A percentile compares a stretch with the other conserved stretches of the same genome.
These are phyloP conservation scores for Odontophorus gujanensis DNA, from an alignment of 2,113 vertebrate genomes.

Conservation along the genomic window DNA sequence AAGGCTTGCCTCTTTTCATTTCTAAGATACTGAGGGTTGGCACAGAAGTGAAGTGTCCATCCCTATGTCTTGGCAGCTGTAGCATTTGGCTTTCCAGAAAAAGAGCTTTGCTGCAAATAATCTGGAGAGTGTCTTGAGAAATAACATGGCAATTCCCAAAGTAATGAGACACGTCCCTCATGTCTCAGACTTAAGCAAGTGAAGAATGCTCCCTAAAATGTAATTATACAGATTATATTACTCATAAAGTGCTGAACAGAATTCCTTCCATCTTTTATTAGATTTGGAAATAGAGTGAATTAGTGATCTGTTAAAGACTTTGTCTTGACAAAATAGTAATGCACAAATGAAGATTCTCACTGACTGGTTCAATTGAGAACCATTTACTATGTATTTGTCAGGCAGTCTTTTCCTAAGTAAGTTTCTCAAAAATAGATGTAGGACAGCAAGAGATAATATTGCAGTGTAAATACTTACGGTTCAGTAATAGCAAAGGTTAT, in stretches of 20 bases:
- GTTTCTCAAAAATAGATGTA: background rate
- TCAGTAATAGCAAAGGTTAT: background rate
- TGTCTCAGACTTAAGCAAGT: background rate
- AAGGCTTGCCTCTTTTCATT: background rate
- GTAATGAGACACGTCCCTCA: background rate
- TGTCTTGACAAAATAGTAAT: background rate
- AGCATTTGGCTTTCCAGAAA: background rate
- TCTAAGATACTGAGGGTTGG: background rate
- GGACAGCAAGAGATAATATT: background rate
- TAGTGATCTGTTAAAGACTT: background rate
- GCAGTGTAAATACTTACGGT: background rate
- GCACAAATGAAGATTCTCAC: background rate
- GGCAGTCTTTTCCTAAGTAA: background rate
- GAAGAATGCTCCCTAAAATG: slow-evolving; percentile 5
- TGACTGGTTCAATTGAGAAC: background rate
- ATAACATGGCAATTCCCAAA: background rate
- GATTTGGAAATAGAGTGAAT: background rate
- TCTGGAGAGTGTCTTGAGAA: background rate
- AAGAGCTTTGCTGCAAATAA: background rate
- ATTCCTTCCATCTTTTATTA: slow-evolving; percentile 12
- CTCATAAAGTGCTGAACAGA: background rate
- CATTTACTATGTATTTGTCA: background rate
- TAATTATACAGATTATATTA: background rate
- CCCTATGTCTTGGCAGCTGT: background rate
- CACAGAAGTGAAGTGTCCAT: background rate